Base-by-base conservation (phyloP, 2,797 vertebrate species). In the Lagodon rhomboides region DNA sequence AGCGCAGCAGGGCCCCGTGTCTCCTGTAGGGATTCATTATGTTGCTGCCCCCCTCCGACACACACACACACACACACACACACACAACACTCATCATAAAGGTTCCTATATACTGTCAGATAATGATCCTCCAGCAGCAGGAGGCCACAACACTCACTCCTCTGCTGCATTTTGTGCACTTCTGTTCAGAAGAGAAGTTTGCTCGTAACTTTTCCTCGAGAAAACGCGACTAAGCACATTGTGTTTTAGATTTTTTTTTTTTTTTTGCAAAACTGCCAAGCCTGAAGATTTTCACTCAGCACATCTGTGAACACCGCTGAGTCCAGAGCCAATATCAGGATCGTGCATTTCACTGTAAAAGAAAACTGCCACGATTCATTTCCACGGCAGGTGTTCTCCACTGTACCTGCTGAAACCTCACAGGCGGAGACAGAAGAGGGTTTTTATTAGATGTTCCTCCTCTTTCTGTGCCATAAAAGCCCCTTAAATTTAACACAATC, bases 11-110 rank as follows among this genome's bases (percentile, higher is more conserved):
- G 93, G 89, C 88, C 94, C 83, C 87, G 58, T 86, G 92, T 89
- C 93, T 94, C 89, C 89, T 86, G 90, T 90, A 95, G 94, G 93
- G 95, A 96, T 95, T 96, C 92, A 94, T 95, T 94, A 93, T 90
- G 83, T 84, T 68, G 75, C 87, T 82, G 86, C 88, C 46, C 50
- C 20, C 44, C 17, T 9, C 50, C 44, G 53, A 9, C 23, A 38
- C 38, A 62, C 17, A 38, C 22, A 15, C 30, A 61, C 72, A 49
- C 62, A n/a, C 18, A 55, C n/a, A 44, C 22, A 16, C 43, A 38
- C 44, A 50, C 18, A 70, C 25, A 53, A 22, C 63, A 15, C 15
- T 68, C 84, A 72, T 79, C 75, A 79, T 63, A 78, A 71, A 75
- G 50, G 46, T 64, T 78, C 79, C 81, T 75, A 59, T 90, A 75